Percentiles rank a stretch among this genome's conserved stretches.
Conservation (phyloP, 2,888 invertebrate genomes). For the Zygothrica quintamaculata region DNA sequence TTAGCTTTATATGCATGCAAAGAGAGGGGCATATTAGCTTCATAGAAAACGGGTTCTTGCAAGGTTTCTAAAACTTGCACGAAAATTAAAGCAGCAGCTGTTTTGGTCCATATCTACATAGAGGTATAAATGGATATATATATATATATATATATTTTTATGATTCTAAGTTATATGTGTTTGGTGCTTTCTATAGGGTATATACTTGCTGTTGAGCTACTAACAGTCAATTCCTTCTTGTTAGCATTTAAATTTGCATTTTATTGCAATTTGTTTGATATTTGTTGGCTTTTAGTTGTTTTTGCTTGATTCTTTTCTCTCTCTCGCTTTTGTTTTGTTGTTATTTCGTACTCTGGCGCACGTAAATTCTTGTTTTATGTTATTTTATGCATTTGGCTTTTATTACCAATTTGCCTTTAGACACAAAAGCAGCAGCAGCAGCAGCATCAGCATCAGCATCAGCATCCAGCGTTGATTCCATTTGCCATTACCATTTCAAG, state of each 20-base stretch:
- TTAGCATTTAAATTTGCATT: slow-evolving; percentile 73
- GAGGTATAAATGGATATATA: background rate
- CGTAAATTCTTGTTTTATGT: slow-evolving; percentile 78
- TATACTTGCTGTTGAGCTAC: background rate
- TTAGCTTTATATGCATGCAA: background rate
- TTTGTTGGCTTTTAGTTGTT: slow-evolving; percentile 39
- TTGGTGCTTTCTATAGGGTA: background rate
- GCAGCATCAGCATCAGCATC: background rate
- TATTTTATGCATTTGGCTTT: slow-evolving; percentile 77
- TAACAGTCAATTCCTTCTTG: background rate
- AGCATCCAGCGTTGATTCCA: slow-evolving; percentile 45
- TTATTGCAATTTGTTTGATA: slow-evolving; percentile 78
- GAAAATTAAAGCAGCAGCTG: no score
- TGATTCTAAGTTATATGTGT: no score
- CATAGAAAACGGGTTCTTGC: no score
- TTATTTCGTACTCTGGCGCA: slow-evolving; percentile 31
- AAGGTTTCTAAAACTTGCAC: no score
- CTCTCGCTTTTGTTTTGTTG: slow-evolving; percentile 16
- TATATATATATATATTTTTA: slow-evolving; percentile 25
- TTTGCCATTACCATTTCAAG: slow-evolving; percentile 55
- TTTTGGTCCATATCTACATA: background rate
- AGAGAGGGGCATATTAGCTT: background rate
- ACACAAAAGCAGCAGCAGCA: slow-evolving; percentile 5
- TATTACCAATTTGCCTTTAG: slow-evolving; percentile 68
- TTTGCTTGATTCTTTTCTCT: background rate